These are phyloP conservation scores for Oedothorax gibbosus DNA, from an alignment of 1,140 invertebrate species.

Conservation along the genomic window DNA sequence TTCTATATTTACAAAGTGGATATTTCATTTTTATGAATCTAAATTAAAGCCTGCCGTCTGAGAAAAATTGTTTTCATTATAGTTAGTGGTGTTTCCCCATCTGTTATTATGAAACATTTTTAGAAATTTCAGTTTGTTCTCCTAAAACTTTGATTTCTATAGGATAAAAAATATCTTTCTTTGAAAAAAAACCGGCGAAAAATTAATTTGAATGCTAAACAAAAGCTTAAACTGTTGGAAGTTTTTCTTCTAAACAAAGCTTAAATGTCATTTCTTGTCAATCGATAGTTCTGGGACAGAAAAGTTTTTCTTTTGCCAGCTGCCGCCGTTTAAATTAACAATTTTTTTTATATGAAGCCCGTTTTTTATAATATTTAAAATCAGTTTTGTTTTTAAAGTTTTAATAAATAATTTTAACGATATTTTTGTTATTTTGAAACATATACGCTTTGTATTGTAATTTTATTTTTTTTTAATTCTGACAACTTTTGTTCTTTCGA, in stretches of 20 bases:
- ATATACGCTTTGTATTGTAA: too few relatives aligned
- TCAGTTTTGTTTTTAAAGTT: slow-evolving; percentile 39
- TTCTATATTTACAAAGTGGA: neutral
- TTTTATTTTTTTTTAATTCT: too few relatives aligned
- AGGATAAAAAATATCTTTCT: neutral
- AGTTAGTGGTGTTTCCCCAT: slow-evolving; percentile 10
- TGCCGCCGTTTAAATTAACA: slow-evolving; percentile 40
- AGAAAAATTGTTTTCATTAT: slow-evolving; percentile 33
- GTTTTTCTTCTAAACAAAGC: slow-evolving; percentile 41
- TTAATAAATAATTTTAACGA: slow-evolving; percentile 38
- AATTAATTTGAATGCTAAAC: slow-evolving; percentile 42
- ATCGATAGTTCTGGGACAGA: slow-evolving; percentile 24
- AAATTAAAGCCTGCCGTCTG: slow-evolving; percentile 22
- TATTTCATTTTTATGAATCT: slow-evolving; percentile 27
- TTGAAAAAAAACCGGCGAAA: slow-evolving; percentile 3
- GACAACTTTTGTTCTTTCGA: too few relatives aligned
- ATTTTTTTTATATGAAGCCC: neutral
- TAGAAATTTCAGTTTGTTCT: neutral
- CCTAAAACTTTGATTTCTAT: slow-evolving; percentile 4
- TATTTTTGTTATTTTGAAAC: neutral
- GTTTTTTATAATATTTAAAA: slow-evolving; percentile 23
- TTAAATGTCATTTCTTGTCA: slow-evolving; percentile 32
- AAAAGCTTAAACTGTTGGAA: slow-evolving; percentile 30
- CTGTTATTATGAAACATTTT: slow-evolving; percentile 21
- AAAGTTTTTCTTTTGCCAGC: slow-evolving; percentile 17